Percentiles rank a stretch among this genome's conserved stretches.
Conservation (phyloP, 2,113 vertebrate species). For the Pleuronectes platessa region DNA sequence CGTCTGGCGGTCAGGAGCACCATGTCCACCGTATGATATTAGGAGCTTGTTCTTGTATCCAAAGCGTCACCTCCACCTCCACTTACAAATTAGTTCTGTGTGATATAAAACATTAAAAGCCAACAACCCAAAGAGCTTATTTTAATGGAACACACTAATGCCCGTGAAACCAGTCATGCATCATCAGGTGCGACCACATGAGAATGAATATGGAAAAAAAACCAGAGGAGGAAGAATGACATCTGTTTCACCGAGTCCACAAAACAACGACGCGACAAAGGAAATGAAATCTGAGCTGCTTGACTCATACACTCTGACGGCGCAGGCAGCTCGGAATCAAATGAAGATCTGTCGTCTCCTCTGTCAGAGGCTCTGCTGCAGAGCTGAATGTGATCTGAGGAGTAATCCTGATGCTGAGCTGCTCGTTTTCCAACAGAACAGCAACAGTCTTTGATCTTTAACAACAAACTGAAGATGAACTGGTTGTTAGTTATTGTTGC, state of each 20-base stretch:
- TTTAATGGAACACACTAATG: not conserved
- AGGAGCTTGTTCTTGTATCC: too few relatives aligned
- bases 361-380: not conserved
- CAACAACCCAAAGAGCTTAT: not conserved
- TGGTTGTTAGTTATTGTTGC: too few relatives aligned
- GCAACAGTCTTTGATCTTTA: not conserved
- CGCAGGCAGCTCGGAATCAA: not conserved
- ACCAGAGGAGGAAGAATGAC: not conserved
- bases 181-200: not conserved
- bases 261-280: not conserved
- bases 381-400: not conserved
- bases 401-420: not conserved
- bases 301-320: constrained; percentile 1
- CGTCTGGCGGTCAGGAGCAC: too few relatives aligned
- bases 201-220: not conserved
- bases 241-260: not conserved
- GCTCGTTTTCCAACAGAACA: not conserved
- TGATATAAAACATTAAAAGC: too few relatives aligned
- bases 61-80: too few relatives aligned
- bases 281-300: not conserved
- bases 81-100: not conserved
- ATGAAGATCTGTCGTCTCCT: not conserved
- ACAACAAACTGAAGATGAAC: too few relatives aligned
- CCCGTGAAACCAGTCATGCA: not conserved
- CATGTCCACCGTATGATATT: too few relatives aligned